A percentile compares a stretch with the other conserved stretches of the same genome.
Evolutionary conservation across 2,888 invertebrate species (phyloP).

Genomic region (Patella pellucida): DNA sequence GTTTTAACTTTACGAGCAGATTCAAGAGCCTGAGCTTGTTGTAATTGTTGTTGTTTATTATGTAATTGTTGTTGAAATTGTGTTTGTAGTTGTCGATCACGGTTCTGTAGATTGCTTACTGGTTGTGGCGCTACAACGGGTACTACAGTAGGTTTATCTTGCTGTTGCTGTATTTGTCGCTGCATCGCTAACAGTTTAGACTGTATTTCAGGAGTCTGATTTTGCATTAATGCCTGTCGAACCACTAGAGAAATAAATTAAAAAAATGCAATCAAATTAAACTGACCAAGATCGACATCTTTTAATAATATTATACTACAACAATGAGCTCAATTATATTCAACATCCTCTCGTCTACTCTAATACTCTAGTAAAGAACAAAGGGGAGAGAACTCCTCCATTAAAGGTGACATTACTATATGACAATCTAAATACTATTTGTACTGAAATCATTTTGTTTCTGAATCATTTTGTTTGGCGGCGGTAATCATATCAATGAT

Average conservation of each 20-base stretch:
- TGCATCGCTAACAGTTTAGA: constrained; percentile 91
- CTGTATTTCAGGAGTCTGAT: constrained; percentile 91
- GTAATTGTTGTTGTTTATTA: constrained; percentile 32
- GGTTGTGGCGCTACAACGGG: constrained; percentile 20
- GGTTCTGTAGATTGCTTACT: constrained; percentile 33
- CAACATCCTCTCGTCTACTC: too few species aligned
- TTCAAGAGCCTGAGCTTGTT: constrained; percentile 35
- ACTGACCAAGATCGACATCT: neutral
- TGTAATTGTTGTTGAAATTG: constrained; percentile 24
- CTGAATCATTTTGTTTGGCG: too few species aligned
- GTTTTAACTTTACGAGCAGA: constrained; percentile 40
- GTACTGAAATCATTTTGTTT: too few species aligned
- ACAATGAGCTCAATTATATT: too few species aligned
- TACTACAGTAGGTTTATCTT: constrained; percentile 31
- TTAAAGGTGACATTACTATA: too few species aligned
- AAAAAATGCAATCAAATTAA: neutral
- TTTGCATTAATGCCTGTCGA: constrained; percentile 91
- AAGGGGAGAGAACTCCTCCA: too few species aligned
- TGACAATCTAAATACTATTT: too few species aligned
- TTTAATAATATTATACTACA: too few species aligned
- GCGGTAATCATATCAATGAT: too few species aligned
- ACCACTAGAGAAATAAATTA: constrained; percentile 78
- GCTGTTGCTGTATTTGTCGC: constrained; percentile 73
- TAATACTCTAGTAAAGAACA: too few species aligned
- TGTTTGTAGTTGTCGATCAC: constrained; percentile 26